Evolutionary conservation across 2,888 invertebrate species (phyloP).

Genomic region (Schrankia costaestrigalis): DNA sequence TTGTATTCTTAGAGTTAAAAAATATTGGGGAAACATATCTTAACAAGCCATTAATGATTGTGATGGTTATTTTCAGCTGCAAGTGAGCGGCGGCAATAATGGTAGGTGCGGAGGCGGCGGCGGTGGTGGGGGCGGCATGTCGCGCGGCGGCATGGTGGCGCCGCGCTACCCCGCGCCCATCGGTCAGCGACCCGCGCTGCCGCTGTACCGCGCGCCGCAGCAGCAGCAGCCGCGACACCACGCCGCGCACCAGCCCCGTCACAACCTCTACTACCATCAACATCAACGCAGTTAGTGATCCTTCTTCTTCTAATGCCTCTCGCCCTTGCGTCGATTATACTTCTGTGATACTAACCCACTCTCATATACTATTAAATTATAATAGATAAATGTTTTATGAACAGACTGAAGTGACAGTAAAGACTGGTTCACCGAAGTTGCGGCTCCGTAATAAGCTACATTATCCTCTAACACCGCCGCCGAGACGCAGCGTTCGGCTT

Average conservation of each 20-base stretch:
- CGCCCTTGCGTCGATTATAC: too few species aligned
- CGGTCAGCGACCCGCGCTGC: conserved; percentile 68
- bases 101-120: conserved; percentile 55
- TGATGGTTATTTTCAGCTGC: conserved; percentile 35
- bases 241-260: conserved; percentile 46
- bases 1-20: too few species aligned
- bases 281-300: conserved; percentile 76
- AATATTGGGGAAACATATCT: conserved; percentile 3
- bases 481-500: conserved; percentile 6
- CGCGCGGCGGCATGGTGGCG: conserved; percentile 55
- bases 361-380: too few species aligned
- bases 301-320: too few species aligned
- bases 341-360: too few species aligned
- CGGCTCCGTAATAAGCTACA: too few species aligned
- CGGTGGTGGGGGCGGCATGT: conserved; percentile 41
- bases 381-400: too few species aligned
- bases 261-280: conserved; percentile 70
- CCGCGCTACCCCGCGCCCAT: conserved; percentile 80
- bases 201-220: conserved; percentile 59
- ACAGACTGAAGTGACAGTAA: too few species aligned
- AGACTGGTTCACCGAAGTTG: too few species aligned
- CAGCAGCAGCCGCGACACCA: conserved; percentile 42
- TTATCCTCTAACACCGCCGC: too few species aligned
- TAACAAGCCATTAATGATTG: not conserved
- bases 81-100: conserved; percentile 63